A percentile compares a stretch with the other conserved stretches of the same genome.
phyloP scores from a whole-genome alignment of 2,113 vertebrate species.

The Ovis canadensis region DNA sequence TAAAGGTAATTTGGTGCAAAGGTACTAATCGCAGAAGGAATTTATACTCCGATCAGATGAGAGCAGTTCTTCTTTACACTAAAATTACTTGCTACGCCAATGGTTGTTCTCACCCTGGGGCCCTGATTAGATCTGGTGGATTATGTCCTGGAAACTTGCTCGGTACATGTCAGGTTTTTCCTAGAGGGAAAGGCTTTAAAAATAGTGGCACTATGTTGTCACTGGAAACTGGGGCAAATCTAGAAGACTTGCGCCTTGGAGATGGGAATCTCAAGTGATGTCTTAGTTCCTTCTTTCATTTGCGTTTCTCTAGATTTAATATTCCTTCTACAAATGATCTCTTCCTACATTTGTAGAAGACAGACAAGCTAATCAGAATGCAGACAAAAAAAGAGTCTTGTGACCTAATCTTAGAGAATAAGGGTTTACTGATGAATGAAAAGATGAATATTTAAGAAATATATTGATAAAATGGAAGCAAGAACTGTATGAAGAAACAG shows the following conservation, averaged over 20 bases:
- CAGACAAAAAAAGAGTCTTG: no score
- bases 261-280: no score
- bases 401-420: background rate
- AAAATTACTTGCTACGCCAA: background rate
- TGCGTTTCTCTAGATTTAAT: background rate
- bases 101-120: background rate
- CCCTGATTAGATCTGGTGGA: background rate
- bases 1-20: background rate
- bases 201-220: background rate
- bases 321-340: background rate
- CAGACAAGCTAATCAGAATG: background rate
- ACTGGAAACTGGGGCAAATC: background rate
- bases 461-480: background rate
- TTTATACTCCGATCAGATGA: background rate
- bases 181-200: background rate
- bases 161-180: background rate
- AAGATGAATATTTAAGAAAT: background rate
- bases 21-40: background rate
- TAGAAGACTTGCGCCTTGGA: background rate
- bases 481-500: background rate
- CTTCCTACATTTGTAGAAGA: background rate
- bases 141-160: background rate
- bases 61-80: background rate
- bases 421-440: background rate
- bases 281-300: background rate